Evolutionary conservation across 2,113 vertebrate species (phyloP).

Genomic region (Crotalus helleri): DNA sequence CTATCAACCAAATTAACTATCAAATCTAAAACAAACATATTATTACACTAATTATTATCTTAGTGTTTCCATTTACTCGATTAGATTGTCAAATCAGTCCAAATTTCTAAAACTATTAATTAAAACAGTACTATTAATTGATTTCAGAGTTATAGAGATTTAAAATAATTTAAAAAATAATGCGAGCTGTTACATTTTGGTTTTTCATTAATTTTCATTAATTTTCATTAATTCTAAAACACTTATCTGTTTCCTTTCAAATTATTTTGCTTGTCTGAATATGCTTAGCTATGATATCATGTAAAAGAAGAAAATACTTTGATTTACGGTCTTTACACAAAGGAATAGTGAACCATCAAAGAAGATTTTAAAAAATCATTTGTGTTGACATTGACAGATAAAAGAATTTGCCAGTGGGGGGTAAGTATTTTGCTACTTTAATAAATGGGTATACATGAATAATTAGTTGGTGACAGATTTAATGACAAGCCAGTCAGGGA

Average conservation of each 20-base stretch:
- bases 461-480: slow-evolving; percentile 66
- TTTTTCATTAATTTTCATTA: background rate
- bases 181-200: background rate
- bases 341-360: slow-evolving; percentile 20
- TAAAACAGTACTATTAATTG: background rate
- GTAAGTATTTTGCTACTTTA: slow-evolving; percentile 58
- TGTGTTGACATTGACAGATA: slow-evolving; percentile 49
- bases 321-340: background rate
- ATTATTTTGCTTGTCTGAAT: background rate
- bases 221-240: background rate
- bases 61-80: too few species aligned
- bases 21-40: too few species aligned
- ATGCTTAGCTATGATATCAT: slow-evolving; percentile 2
- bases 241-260: background rate
- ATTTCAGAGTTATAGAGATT: background rate
- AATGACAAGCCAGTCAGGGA: slow-evolving; percentile 55
- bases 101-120: too few species aligned
- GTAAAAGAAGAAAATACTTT: background rate
- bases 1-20: too few species aligned
- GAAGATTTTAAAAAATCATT: slow-evolving; percentile 25
- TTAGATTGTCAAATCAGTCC: too few species aligned
- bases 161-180: background rate
- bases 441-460: slow-evolving; percentile 64
- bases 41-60: too few species aligned
- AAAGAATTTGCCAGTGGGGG: slow-evolving; percentile 34